These are phyloP conservation scores for Thunnus thynnus DNA, from an alignment of 2,113 vertebrate genomes.

Conservation along the genomic window DNA sequence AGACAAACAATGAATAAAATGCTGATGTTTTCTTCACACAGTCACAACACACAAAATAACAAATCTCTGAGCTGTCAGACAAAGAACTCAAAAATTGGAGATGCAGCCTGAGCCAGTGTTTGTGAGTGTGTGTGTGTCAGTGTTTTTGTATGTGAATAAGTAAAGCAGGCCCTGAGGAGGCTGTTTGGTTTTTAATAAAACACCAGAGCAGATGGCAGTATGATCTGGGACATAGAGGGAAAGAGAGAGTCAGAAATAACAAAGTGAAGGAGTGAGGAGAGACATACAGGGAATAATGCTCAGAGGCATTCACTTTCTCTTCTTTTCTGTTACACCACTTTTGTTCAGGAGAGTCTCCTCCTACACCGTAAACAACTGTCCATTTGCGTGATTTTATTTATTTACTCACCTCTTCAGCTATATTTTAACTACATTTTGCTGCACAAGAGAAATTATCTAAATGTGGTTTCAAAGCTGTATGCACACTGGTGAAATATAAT, in stretches of 20 bases:
- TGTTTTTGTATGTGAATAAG: constrained; percentile 38
- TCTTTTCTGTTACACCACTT: background rate
- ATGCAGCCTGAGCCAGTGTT: constrained; percentile 1
- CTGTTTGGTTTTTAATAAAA: constrained; percentile 64
- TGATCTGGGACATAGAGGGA: constrained; percentile 50
- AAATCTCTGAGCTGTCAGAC: background rate
- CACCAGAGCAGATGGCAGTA: constrained; percentile 66
- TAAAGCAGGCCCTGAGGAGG: constrained; percentile 57
- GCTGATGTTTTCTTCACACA: too few relatives aligned
- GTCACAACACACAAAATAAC: background rate
- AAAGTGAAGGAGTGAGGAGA: background rate
- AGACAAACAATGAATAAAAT: too few relatives aligned
- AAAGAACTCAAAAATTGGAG: background rate
- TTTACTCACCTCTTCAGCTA: too few relatives aligned
- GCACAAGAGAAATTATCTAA: too few relatives aligned
- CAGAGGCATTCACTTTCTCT: background rate
- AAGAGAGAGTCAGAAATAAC: constrained; percentile 3
- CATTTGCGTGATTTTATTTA: too few relatives aligned
- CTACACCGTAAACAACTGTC: too few relatives aligned
- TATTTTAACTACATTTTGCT: too few relatives aligned
- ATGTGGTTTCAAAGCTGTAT: too few relatives aligned
- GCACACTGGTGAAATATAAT: too few relatives aligned
- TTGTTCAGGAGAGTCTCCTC: too few relatives aligned
- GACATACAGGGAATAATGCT: background rate
- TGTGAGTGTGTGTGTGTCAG: background rate